These are phyloP conservation scores for Smittia sp. DNA, from an alignment of 2,888 invertebrate species.

Conservation along the genomic window DNA sequence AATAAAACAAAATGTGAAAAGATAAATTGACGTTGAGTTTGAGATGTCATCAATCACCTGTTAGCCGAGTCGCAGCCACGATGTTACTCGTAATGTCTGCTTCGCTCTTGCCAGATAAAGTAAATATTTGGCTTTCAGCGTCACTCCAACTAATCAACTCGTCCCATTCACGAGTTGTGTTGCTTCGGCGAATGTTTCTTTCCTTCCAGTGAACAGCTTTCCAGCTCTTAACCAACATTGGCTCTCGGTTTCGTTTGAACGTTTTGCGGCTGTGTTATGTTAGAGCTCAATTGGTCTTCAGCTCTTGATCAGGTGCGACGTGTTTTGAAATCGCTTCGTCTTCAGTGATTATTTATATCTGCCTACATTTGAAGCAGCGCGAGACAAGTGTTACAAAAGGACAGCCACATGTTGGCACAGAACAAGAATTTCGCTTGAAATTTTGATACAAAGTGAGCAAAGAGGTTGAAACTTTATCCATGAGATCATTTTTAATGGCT, in stretches of 20 bases:
- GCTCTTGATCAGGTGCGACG: conserved; percentile 20
- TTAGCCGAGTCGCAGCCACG: too few species aligned
- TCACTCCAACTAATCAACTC: too few species aligned
- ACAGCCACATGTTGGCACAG: conserved; percentile 25
- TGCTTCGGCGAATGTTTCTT: background rate
- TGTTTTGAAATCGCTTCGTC: conserved; percentile 15
- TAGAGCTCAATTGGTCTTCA: conserved; percentile 19
- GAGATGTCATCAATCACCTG: background rate
- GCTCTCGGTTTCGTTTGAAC: conserved; percentile 37
- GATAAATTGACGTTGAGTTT: background rate
- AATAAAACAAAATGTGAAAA: background rate
- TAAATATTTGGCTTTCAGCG: too few species aligned
- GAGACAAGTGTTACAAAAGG: conserved; percentile 37
- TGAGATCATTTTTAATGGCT: background rate
- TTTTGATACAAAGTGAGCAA: background rate
- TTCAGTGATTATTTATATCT: background rate
- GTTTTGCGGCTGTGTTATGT: background rate
- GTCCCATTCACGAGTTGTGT: too few species aligned
- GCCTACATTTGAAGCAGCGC: conserved; percentile 10
- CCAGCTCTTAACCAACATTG: conserved; percentile 1
- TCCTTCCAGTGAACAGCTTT: background rate
- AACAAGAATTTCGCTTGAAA: background rate
- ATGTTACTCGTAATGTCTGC: too few species aligned
- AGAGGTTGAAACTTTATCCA: background rate
- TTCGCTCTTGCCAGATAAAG: too few species aligned